A percentile compares a stretch with the other conserved stretches of the same genome.
These are phyloP conservation scores for Astreopora myriophthalma DNA, from an alignment of 64 coral and sea anemone genomes.

Conservation along the genomic window DNA sequence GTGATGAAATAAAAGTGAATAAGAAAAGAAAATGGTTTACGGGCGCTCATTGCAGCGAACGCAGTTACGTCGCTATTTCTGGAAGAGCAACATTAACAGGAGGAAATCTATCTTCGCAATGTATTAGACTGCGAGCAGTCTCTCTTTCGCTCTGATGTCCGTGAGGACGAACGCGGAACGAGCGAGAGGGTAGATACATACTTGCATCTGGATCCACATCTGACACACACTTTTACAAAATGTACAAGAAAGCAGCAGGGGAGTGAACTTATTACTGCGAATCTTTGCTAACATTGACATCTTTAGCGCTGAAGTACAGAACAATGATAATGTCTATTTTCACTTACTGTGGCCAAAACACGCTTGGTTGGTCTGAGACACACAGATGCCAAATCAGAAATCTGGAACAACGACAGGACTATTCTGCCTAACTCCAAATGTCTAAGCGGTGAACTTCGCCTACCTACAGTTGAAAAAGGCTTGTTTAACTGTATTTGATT, in stretches of 20 bases:
- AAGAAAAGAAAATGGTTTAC: no score
- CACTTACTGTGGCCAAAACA: not conserved
- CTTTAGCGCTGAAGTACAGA: not conserved
- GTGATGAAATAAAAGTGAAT: no score
- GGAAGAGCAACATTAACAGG: no score
- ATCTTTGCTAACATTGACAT: not conserved
- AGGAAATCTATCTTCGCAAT: no score
- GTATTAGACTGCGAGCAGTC: no score
- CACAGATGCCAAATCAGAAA: not conserved
- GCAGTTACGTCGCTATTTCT: no score
- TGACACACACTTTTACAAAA: not conserved
- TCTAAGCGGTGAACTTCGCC: not conserved
- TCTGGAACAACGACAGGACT: not conserved
- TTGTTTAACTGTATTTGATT: no score
- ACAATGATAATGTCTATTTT: not conserved
- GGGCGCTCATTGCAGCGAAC: no score
- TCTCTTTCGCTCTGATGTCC: no score
- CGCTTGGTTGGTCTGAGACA: not conserved
- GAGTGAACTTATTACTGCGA: not conserved
- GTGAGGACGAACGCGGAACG: no score
- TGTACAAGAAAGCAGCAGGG: not conserved
- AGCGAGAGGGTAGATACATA: no score
- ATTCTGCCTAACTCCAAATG: constrained; percentile 7
- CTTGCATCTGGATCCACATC: not conserved
- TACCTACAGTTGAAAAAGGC: no score